A percentile compares a stretch with the other conserved stretches of the same genome.
Conservation (phyloP, 2,113 vertebrate species). For the Leucopsar rothschildi region DNA sequence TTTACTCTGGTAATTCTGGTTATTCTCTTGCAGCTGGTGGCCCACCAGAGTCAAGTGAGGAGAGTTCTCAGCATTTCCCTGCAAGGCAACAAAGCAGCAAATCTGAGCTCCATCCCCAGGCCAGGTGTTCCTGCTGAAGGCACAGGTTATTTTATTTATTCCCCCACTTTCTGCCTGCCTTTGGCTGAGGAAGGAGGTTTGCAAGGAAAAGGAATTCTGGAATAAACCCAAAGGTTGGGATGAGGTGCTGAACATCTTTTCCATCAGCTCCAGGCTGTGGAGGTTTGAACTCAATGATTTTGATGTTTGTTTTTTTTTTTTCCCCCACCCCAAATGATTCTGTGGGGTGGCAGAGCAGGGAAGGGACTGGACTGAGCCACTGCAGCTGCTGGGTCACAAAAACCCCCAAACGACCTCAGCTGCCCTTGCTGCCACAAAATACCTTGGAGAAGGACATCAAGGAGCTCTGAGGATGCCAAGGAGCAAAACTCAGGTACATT, state of each 20-base stretch:
- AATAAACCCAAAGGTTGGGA: neutral
- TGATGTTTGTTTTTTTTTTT: neutral
- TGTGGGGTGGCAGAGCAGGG: neutral
- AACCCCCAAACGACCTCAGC: neutral
- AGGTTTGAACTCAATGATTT: neutral
- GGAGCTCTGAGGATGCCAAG: neutral
- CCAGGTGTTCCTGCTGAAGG: neutral
- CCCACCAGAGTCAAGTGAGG: neutral
- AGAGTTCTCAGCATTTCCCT: neutral
- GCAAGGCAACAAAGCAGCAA: neutral
- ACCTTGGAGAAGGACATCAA: neutral
- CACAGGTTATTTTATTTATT: fast-evolving
- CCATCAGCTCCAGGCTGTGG: fast-evolving
- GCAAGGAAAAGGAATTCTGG: neutral
- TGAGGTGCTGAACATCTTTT: neutral
- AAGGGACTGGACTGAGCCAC: fast-evolving
- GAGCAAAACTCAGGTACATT: neutral
- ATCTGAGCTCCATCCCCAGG: neutral
- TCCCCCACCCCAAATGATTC: fast-evolving
- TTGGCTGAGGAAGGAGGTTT: neutral
- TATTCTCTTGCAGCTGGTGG: fast-evolving
- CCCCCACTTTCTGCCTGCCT: neutral
- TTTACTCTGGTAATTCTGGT: neutral
- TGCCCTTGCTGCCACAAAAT: neutral
- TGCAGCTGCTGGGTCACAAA: neutral